These are phyloP conservation scores for Charadrius vociferus DNA, from an alignment of 2,113 vertebrate species.

Conservation along the genomic window DNA sequence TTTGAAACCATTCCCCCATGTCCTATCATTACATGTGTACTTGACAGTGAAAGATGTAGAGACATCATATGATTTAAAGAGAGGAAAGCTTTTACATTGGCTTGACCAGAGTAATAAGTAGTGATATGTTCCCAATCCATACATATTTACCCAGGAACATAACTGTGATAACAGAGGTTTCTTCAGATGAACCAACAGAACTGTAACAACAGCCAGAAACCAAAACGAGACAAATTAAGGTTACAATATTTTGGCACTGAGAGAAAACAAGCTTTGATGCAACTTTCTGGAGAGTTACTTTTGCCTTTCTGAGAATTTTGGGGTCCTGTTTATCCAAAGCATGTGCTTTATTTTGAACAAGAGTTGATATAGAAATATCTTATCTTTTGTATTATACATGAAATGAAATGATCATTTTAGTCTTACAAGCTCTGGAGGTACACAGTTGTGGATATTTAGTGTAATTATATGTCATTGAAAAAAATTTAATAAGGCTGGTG, in stretches of 20 bases:
- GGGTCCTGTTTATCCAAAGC: neutral
- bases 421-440: neutral
- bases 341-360: neutral
- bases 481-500: neutral
- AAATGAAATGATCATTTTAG: neutral
- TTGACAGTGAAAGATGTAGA: neutral
- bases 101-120: neutral
- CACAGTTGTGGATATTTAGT: neutral
- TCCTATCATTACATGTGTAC: too few species aligned
- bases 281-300: neutral
- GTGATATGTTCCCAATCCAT: neutral
- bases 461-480: neutral
- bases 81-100: neutral
- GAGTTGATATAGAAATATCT: neutral
- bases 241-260: neutral
- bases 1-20: too few species aligned
- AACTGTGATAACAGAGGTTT: neutral
- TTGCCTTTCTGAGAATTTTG: neutral
- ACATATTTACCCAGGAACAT: neutral
- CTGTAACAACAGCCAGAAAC: neutral
- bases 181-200: neutral
- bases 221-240: neutral
- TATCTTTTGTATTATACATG: neutral
- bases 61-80: too few species aligned
- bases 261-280: neutral